Percentiles rank a stretch among this genome's conserved stretches.
phyloP scores from a whole-genome alignment of 1,140 invertebrate genomes.

The Coptotermes formosanus region DNA sequence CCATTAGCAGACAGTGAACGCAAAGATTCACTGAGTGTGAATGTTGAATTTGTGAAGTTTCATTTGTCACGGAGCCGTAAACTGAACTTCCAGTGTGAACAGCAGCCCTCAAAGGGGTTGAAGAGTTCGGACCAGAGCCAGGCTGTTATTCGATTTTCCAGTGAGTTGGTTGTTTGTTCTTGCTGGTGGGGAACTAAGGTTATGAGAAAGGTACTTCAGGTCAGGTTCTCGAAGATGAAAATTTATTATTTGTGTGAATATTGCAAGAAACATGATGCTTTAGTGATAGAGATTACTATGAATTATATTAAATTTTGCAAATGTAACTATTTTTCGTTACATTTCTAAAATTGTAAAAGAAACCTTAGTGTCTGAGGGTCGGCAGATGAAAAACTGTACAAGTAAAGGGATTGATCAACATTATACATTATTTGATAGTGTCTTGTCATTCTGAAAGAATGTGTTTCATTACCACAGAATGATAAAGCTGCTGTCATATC shows the following conservation, averaged over 20 bases:
- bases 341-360: too few relatives aligned
- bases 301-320: too few relatives aligned
- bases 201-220: neutral
- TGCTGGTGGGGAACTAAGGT: neutral
- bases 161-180: constrained; percentile 54
- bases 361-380: too few relatives aligned
- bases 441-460: too few relatives aligned
- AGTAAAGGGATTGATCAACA: too few relatives aligned
- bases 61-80: constrained; percentile 87
- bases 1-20: constrained; percentile 84
- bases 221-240: neutral
- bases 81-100: constrained; percentile 68
- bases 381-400: too few relatives aligned
- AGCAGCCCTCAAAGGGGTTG: constrained; percentile 45
- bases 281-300: neutral
- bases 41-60: constrained; percentile 96
- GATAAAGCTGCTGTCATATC: too few relatives aligned
- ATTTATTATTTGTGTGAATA: neutral
- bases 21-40: constrained; percentile 93
- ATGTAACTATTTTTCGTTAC: too few relatives aligned
- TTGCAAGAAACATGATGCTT: neutral
- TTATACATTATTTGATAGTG: too few relatives aligned
- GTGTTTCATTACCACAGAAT: too few relatives aligned
- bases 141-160: constrained; percentile 87
- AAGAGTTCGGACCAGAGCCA: constrained; percentile 60